Evolutionary conservation across 2,797 vertebrate species (phyloP).

Genomic region (Crenichthys baileyi): DNA sequence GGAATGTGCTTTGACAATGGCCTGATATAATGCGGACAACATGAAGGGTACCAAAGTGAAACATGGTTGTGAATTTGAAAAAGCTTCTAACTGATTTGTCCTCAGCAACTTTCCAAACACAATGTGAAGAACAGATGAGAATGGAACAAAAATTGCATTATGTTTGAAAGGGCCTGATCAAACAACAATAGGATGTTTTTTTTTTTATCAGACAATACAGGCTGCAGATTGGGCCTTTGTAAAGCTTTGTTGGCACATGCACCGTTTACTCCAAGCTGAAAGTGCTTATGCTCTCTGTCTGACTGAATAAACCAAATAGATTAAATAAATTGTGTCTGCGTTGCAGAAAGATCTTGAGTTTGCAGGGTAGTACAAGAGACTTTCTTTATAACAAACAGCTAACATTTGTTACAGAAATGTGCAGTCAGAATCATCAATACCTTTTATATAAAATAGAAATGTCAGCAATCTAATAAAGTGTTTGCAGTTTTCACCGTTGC

Average conservation of each 20-base stretch:
- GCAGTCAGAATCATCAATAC: background rate
- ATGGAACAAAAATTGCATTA: slow-evolving; percentile 9
- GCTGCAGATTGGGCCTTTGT: slow-evolving; percentile 3
- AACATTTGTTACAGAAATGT: no score
- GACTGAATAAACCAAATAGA: background rate
- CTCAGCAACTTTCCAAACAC: slow-evolving; percentile 4
- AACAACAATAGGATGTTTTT: slow-evolving; percentile 15
- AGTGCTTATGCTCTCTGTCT: background rate
- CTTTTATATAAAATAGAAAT: background rate
- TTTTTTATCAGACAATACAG: slow-evolving; percentile 7
- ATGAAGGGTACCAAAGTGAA: background rate
- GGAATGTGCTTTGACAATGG: background rate
- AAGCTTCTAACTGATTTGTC: slow-evolving; percentile 6
- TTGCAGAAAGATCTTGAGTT: background rate
- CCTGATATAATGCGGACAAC: background rate
- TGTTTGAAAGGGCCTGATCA: slow-evolving; percentile 6
- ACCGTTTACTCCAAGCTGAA: slow-evolving; percentile 3
- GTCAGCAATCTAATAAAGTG: background rate
- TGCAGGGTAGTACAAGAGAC: background rate
- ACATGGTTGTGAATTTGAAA: slow-evolving; percentile 1
- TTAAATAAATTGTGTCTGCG: background rate
- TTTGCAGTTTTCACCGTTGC: background rate
- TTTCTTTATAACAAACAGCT: background rate
- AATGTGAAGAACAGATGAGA: slow-evolving; percentile 6
- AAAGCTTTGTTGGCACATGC: slow-evolving; percentile 4